phyloP scores from a whole-genome alignment of 2,797 vertebrate species.

The Kryptopterus vitreolus region DNA sequence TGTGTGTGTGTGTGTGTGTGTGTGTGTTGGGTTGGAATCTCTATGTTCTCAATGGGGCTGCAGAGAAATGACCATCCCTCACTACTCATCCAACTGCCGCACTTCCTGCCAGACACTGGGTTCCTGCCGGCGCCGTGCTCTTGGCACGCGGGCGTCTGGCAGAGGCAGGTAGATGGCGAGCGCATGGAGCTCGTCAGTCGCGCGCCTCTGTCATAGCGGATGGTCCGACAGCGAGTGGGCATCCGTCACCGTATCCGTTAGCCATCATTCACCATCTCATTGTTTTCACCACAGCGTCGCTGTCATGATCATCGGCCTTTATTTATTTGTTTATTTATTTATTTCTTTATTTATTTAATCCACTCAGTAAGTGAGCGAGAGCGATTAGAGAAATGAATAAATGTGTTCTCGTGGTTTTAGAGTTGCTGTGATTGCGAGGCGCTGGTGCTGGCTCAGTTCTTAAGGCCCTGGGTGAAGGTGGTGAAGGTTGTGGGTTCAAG shows the following conservation, averaged over 20 bases:
- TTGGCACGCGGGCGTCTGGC: conserved; percentile 57
- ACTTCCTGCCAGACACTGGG: conserved; percentile 63
- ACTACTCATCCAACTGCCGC: conserved; percentile 22
- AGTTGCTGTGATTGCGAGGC: too few relatives aligned
- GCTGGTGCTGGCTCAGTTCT: too few relatives aligned
- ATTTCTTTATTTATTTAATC: too few relatives aligned
- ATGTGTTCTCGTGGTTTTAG: too few relatives aligned
- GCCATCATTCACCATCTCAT: background rate
- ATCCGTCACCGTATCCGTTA: conserved; percentile 5
- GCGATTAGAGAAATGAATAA: too few relatives aligned
- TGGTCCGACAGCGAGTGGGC: conserved; percentile 20
- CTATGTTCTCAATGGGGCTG: conserved; percentile 28
- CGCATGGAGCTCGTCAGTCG: conserved; percentile 29
- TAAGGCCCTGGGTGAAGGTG: too few relatives aligned
- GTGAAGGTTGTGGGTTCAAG: too few relatives aligned
- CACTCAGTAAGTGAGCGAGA: too few relatives aligned
- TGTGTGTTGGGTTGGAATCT: conserved; percentile 40
- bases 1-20: conserved; percentile 18
- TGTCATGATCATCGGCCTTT: background rate
- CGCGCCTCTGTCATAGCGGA: conserved; percentile 15
- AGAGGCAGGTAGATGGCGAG: conserved; percentile 31
- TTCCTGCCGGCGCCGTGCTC: conserved; percentile 59
- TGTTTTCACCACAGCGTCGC: background rate
- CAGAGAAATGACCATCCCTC: conserved; percentile 38
- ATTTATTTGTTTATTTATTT: too few relatives aligned